These are phyloP conservation scores for Chloroclysta siterata DNA, from an alignment of 2,888 invertebrate species.

Conservation along the genomic window DNA sequence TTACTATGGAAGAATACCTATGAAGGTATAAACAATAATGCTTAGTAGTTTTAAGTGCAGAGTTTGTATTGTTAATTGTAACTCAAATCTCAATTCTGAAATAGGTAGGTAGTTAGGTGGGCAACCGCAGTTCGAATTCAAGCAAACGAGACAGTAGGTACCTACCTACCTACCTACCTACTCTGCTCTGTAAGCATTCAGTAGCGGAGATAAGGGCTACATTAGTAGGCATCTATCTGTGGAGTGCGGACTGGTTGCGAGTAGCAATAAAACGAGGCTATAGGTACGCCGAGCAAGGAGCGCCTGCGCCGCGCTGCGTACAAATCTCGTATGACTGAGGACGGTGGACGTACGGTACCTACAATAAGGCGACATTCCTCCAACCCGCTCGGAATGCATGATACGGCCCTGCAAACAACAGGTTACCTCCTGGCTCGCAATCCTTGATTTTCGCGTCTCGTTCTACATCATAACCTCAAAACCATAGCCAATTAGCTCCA, in stretches of 20 bases:
- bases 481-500: constrained; percentile 45
- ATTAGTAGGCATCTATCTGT: constrained; percentile 44
- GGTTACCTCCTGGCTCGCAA: constrained; percentile 64
- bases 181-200: constrained; percentile 48
- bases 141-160: constrained; percentile 38
- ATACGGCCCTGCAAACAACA: constrained; percentile 74
- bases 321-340: constrained; percentile 77
- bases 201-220: constrained; percentile 72
- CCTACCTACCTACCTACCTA: background rate
- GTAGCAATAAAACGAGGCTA: constrained; percentile 71
- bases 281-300: constrained; percentile 55
- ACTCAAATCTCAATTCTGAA: background rate
- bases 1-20: too few species aligned
- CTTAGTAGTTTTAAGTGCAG: too few species aligned
- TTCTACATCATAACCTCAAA: constrained; percentile 70
- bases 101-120: too few species aligned
- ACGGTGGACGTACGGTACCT: constrained; percentile 74
- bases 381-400: constrained; percentile 74
- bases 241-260: constrained; percentile 63
- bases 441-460: constrained; percentile 67
- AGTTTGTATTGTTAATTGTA: too few species aligned
- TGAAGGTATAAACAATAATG: too few species aligned
- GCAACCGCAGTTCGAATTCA: constrained; percentile 46
- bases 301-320: constrained; percentile 70
- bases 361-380: constrained; percentile 79